These are phyloP conservation scores for Charadrius vociferus DNA, from an alignment of 2,113 vertebrate genomes.

Conservation along the genomic window DNA sequence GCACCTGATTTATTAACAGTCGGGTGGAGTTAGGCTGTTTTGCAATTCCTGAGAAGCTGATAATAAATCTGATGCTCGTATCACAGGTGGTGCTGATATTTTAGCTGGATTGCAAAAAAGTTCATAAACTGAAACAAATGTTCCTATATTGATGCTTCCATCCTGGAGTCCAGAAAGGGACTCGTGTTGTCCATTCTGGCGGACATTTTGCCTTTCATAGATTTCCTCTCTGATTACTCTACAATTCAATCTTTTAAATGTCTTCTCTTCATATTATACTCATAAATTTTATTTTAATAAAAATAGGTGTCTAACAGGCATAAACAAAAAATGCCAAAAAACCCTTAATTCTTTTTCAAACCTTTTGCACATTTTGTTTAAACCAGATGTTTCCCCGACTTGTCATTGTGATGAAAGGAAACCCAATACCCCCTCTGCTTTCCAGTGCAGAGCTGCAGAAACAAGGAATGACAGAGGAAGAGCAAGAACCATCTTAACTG, in stretches of 20 bases:
- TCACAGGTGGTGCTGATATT: constrained; percentile 68
- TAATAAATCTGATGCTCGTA: constrained; percentile 64
- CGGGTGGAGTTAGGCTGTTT: constrained; percentile 9
- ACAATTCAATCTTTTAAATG: constrained; percentile 41
- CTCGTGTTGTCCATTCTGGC: not conserved
- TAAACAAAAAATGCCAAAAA: constrained; percentile 40
- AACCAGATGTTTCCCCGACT: constrained; percentile 71
- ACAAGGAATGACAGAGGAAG: constrained; percentile 32
- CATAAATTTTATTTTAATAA: constrained; percentile 79
- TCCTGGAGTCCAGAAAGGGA: not conserved
- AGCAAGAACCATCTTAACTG: not conserved
- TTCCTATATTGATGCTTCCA: constrained; percentile 10
- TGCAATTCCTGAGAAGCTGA: constrained; percentile 50
- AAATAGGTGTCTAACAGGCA: constrained; percentile 63
- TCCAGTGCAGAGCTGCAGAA: constrained; percentile 40
- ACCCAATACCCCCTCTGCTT: constrained; percentile 46
- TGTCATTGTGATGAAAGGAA: constrained; percentile 49
- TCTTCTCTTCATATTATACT: constrained; percentile 53
- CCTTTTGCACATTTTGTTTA: constrained; percentile 58
- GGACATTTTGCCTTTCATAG: constrained; percentile 44
- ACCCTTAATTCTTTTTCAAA: constrained; percentile 1
- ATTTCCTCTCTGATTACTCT: constrained; percentile 22
- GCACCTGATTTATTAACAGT: constrained; percentile 69
- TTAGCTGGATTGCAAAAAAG: constrained; percentile 18
- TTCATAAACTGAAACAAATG: constrained; percentile 64